A percentile compares a stretch with the other conserved stretches of the same genome.
phyloP scores from a whole-genome alignment of 53 echinoderm and acorn worm species.

The Arbacia lixula region DNA sequence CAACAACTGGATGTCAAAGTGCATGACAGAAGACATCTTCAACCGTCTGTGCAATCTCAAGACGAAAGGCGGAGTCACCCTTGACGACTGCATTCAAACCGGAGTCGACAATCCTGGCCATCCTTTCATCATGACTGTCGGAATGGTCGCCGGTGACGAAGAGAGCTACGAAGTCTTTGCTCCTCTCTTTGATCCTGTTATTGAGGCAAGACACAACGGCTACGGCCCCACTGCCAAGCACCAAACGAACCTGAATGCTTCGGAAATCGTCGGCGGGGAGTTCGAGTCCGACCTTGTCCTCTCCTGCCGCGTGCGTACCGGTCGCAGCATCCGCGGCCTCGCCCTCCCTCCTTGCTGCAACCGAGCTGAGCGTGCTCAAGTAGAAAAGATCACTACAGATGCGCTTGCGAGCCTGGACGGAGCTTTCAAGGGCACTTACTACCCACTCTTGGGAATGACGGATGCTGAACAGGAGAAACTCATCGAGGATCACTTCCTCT shows the following conservation, averaged over 20 bases:
- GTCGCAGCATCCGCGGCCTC: slow-evolving; percentile 83
- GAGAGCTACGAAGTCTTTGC: slow-evolving; percentile 88
- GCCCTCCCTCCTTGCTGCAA: slow-evolving; percentile 80
- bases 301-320: slow-evolving; percentile 92
- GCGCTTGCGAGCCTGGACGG: slow-evolving; percentile 73
- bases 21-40: slow-evolving; percentile 81
- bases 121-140: slow-evolving; percentile 96
- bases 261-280: slow-evolving; percentile 77
- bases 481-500: slow-evolving; percentile 95
- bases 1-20: slow-evolving; percentile 87
- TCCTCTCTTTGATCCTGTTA: slow-evolving; percentile 88
- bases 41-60: slow-evolving; percentile 76
- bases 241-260: slow-evolving; percentile 79
- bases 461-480: slow-evolving; percentile 85
- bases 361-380: slow-evolving; percentile 76
- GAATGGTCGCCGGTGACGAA: slow-evolving; percentile 94
- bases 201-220: slow-evolving; percentile 77
- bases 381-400: slow-evolving; percentile 74
- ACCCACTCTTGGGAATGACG: slow-evolving; percentile 92
- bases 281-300: slow-evolving; percentile 92
- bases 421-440: slow-evolving; percentile 82
- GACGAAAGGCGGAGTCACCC: slow-evolving; percentile 77
- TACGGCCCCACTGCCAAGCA: slow-evolving; percentile 83
- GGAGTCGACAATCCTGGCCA: slow-evolving; percentile 97
- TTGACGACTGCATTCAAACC: slow-evolving; percentile 92